Percentiles rank a stretch among this genome's conserved stretches.
These are phyloP conservation scores for Macrophya alboannulata DNA, from an alignment of 2,888 invertebrate genomes.

Conservation along the genomic window DNA sequence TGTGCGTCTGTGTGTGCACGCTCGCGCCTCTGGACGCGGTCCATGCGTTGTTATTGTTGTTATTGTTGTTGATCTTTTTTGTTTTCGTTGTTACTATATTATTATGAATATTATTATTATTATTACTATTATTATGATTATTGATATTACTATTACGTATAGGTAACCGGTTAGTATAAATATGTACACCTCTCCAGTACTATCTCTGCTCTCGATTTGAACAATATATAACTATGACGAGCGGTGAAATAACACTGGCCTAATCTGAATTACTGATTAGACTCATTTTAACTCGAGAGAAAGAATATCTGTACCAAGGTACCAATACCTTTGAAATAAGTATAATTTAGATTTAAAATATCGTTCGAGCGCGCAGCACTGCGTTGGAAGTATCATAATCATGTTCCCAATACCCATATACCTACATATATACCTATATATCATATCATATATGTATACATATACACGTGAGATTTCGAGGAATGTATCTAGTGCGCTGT, in stretches of 20 bases:
- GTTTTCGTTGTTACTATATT: slow-evolving; percentile 37
- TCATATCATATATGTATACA: no score
- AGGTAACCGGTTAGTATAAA: not conserved
- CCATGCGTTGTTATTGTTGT: slow-evolving; percentile 6
- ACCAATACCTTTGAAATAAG: not conserved
- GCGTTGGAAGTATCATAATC: not conserved
- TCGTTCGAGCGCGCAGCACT: not conserved
- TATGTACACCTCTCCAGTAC: not conserved
- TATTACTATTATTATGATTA: not conserved
- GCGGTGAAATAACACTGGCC: not conserved
- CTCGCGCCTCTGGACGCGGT: not conserved
- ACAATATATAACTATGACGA: not conserved
- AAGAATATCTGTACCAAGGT: not conserved
- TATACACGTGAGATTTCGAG: no score
- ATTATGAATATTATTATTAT: slow-evolving; percentile 4
- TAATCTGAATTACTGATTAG: not conserved
- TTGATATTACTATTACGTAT: not conserved
- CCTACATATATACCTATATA: not conserved
- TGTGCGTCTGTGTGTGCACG: not conserved
- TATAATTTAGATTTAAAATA: not conserved
- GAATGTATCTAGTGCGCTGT: no score
- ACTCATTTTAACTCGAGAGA: not conserved
- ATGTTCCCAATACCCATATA: not conserved
- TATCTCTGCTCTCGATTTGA: not conserved
- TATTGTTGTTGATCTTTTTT: slow-evolving; percentile 6